Evolutionary conservation across 1,140 invertebrate genomes (phyloP), one percentile per base, ranked within the genome.

Genomic region (Nasonia giraulti): DNA sequence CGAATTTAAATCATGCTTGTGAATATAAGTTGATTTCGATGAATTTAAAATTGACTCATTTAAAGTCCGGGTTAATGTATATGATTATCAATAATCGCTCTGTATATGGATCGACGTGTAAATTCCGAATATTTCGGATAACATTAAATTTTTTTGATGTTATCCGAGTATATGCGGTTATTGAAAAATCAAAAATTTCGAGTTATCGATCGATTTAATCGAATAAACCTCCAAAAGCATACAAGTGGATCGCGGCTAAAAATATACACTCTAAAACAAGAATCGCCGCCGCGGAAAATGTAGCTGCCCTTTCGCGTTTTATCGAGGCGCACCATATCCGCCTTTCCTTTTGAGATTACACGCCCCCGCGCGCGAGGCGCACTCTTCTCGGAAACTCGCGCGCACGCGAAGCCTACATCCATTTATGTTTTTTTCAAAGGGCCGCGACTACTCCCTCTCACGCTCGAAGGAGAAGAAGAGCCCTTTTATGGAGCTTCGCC

Each of bases 401-500:
- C 17, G 47, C 80, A 62, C 47, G 80, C 69, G 47, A 82, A 82
- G 80, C 71, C 80, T 74, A 82, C 40, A 55, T 74, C 55, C 71
- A 62, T 82, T 82, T 71, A 47, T 62, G 69, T 74, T 74, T 82
- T 82, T 62, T 74, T 74, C 40, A 82, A 82, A 82, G 80, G 44
- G 80, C 5, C 33, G 44, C 55, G 55, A 62, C 55, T 62, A 62
- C 17, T 62, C 68, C 68, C 68, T 71, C 68, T 71, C 23, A 6
- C 27, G 23, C 68, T 27, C 23, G 23, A 62, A n/a, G 20, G 1
- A n/a, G 6, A 62, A 62, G 81, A 77, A 83, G 74, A 78, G 47
- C 82, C 75, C 62, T 83, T 83, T 83, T 83, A 83, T 69, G 66
- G 37, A 78, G 74, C n/a, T 69, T 33, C 47, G 40, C 75, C 75